A percentile compares a stretch with the other conserved stretches of the same genome.
These are phyloP conservation scores for Colistium nudipinnis DNA, from an alignment of 2,113 vertebrate genomes.

Conservation along the genomic window DNA sequence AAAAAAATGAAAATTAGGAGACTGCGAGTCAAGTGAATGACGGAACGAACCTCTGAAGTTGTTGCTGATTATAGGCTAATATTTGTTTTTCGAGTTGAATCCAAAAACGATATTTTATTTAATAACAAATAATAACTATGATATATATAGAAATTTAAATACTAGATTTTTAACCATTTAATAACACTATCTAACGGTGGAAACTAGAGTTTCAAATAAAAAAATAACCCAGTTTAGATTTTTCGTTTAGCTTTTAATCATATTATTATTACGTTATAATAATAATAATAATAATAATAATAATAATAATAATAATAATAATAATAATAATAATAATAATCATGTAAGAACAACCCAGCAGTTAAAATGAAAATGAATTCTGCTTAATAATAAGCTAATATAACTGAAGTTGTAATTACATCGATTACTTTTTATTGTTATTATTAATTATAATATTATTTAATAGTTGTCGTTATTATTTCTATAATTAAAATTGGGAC, in stretches of 20 bases:
- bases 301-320: conserved; percentile 12
- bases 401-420: neutral
- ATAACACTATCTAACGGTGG: neutral
- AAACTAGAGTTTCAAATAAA: conserved; percentile 7
- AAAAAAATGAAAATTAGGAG: neutral
- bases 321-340: conserved; percentile 7
- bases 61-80: neutral
- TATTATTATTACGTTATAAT: neutral
- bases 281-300: conserved; percentile 2
- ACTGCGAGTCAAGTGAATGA: neutral
- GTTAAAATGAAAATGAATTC: conserved; percentile 7
- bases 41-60: neutral
- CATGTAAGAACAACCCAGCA: neutral
- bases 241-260: conserved; percentile 11
- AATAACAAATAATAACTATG: no score
- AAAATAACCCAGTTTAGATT: neutral
- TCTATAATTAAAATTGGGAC: neutral
- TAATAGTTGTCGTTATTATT: conserved; percentile 1
- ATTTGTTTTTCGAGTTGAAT: neutral
- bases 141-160: no score
- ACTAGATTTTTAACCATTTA: no score
- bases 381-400: no score
- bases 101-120: neutral
- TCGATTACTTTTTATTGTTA: neutral
- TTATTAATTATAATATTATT: neutral